Conservation (phyloP, 2,888 invertebrate genomes). For the Pecten maximus region DNA sequence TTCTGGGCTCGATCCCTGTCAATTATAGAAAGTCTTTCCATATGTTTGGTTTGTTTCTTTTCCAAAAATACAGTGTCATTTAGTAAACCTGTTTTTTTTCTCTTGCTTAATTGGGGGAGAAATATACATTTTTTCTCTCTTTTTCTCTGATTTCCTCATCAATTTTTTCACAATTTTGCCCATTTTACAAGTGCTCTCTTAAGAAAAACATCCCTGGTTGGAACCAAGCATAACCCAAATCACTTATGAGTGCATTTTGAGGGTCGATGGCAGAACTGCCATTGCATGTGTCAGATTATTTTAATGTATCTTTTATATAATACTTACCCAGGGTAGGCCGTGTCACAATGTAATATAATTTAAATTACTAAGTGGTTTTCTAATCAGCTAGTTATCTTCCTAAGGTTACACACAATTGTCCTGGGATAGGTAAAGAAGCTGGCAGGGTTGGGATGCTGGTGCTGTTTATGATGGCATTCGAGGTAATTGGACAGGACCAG, state of each 20-base stretch:
- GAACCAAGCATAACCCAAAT: background rate
- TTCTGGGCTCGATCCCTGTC: background rate
- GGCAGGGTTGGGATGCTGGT: background rate
- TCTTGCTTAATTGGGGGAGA: background rate
- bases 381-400: background rate
- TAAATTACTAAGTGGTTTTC: background rate
- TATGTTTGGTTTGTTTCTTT: background rate
- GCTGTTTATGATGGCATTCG: background rate
- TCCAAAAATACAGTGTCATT: background rate
- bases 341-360: background rate
- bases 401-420: background rate
- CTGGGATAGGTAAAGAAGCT: background rate
- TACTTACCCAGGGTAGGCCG: background rate
- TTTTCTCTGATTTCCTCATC: background rate
- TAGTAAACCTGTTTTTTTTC: background rate
- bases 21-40: constrained; percentile 11
- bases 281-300: background rate
- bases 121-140: background rate
- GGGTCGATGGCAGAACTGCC: background rate
- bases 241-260: background rate
- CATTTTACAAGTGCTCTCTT: constrained; percentile 20
- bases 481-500: constrained; percentile 24
- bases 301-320: background rate
- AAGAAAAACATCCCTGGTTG: background rate
- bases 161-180: background rate